Evolutionary conservation across 2,888 invertebrate genomes (phyloP).

Genomic region (Heliconius ethilla): DNA sequence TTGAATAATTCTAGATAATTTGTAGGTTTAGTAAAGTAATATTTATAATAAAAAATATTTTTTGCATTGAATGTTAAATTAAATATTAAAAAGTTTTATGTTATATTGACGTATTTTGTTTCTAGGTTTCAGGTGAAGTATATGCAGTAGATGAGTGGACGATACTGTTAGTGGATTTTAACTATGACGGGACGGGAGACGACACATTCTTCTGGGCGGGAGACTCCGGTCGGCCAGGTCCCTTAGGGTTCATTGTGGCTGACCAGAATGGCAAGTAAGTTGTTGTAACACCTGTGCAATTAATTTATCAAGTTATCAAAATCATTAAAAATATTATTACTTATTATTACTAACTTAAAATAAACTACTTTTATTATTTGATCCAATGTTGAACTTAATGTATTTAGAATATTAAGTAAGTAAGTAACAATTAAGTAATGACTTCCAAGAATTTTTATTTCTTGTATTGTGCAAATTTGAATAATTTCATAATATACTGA

Average conservation of each 20-base stretch:
- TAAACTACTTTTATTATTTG: not conserved
- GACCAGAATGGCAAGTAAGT: conserved; percentile 91
- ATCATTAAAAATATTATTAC: no score
- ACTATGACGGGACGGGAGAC: conserved; percentile 94
- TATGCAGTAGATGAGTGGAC: conserved; percentile 94
- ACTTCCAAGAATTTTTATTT: not conserved
- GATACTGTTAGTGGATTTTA: conserved; percentile 89
- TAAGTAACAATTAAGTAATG: conserved; percentile 10
- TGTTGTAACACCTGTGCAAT: no score
- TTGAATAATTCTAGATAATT: no score
- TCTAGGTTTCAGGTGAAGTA: conserved; percentile 91
- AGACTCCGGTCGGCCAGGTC: conserved; percentile 91
- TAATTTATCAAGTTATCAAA: no score
- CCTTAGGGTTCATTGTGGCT: conserved; percentile 95
- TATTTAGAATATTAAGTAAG: not conserved
- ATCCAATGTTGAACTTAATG: not conserved
- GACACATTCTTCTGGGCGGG: conserved; percentile 98
- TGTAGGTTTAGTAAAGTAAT: not conserved
- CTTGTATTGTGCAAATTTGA: no score
- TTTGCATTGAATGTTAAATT: no score
- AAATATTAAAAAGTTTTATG: no score
- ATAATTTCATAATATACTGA: no score
- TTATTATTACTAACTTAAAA: not conserved
- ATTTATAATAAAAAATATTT: not conserved
- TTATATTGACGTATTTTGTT: conserved; percentile 3